These are phyloP conservation scores for Cossypha heuglini DNA, from an alignment of 2,797 vertebrate genomes.

Conservation along the genomic window DNA sequence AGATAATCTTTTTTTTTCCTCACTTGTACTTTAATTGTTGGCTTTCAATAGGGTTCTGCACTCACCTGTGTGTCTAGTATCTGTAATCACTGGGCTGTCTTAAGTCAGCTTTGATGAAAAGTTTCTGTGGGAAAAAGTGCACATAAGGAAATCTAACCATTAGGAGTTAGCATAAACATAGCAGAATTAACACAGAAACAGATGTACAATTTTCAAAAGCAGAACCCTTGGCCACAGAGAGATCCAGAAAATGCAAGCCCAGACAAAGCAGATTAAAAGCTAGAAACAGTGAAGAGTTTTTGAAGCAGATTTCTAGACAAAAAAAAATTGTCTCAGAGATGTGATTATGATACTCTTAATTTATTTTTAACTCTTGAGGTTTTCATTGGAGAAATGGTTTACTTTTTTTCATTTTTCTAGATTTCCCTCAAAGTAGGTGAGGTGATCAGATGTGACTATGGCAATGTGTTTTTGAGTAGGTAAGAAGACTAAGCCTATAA, in stretches of 20 bases:
- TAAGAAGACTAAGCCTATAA: background rate
- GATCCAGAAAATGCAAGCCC: background rate
- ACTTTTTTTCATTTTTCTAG: background rate
- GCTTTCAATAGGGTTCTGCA: background rate
- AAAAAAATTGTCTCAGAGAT: background rate
- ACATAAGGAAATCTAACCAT: background rate
- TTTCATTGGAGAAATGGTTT: background rate
- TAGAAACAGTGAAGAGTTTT: background rate
- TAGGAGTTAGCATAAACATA: background rate
- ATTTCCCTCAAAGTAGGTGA: background rate
- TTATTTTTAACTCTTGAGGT: background rate
- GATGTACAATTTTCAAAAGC: background rate
- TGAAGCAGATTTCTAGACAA: background rate
- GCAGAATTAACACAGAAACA: background rate
- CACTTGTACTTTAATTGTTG: background rate
- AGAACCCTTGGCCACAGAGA: background rate
- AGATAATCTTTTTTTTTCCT: background rate
- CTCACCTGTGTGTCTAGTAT: background rate
- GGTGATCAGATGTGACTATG: background rate
- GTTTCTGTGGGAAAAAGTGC: background rate
- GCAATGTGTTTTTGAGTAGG: background rate
- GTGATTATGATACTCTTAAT: background rate
- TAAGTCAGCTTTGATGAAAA: background rate
- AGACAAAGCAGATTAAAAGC: background rate
- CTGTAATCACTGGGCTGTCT: background rate